Percentiles rank a stretch among this genome's conserved stretches.
Conservation (phyloP, 2,888 invertebrate genomes). For the Poecilobothrus nobilitatus region DNA sequence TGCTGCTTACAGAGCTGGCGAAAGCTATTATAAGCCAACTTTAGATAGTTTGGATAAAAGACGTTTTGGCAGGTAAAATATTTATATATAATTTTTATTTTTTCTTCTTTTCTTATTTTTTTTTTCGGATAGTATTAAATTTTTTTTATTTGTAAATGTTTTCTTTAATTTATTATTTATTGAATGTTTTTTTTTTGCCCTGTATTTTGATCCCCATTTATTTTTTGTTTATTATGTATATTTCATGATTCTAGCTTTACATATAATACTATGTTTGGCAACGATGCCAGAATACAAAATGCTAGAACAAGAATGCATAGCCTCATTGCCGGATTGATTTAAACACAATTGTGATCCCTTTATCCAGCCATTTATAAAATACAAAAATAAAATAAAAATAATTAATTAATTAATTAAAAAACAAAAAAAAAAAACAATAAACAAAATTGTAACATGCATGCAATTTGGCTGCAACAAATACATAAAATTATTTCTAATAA, state of each 20-base stretch:
- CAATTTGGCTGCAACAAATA: background rate
- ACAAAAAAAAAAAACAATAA: too few relatives aligned
- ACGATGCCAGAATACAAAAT: constrained; percentile 6
- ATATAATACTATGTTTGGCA: background rate
- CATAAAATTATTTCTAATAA: too few relatives aligned
- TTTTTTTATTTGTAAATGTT: background rate
- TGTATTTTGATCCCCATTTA: background rate
- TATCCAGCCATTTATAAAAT: background rate
- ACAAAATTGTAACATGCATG: background rate
- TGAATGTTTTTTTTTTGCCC: background rate
- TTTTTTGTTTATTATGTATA: background rate
- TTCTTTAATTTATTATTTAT: background rate
- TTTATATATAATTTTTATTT: too few relatives aligned
- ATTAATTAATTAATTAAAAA: too few relatives aligned
- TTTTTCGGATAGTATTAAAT: too few relatives aligned
- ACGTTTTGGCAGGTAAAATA: background rate
- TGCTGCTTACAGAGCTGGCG: constrained; percentile 76
- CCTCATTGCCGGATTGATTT: background rate
- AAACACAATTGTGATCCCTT: background rate
- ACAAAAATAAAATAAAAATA: background rate
- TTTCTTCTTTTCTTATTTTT: too few relatives aligned
- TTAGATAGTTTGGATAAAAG: constrained; percentile 58
- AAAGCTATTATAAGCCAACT: constrained; percentile 72
- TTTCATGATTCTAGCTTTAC: background rate
- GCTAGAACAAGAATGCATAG: constrained; percentile 3